Evolutionary conservation across 2,888 invertebrate species (phyloP), one percentile per base, ranked within the genome.

Genomic region (Morpho helenor): DNA sequence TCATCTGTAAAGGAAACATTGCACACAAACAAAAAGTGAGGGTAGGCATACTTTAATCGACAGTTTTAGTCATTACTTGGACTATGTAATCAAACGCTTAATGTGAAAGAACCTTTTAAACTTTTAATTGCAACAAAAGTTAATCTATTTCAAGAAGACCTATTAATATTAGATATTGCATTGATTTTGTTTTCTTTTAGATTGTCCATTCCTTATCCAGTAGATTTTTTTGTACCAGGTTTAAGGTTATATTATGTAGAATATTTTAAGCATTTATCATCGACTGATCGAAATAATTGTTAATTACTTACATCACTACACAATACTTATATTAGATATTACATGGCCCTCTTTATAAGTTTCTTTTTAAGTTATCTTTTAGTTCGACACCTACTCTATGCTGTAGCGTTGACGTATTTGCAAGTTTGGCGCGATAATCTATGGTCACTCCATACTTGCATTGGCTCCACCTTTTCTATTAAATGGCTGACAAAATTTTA

Each of bases 151-250:
- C 51, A 64, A 70, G 70, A 70, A 65, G 68, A 69, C 69, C 72
- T 71, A 72, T 60, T 59, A 63, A 64, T 57, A 60, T 67, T 70
- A 73, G 71, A 68, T 71, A 73, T 65, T 71, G 75, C 75, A 74
- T 75, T 64, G 66, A 67, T 66, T 62, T 72, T 44, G 55, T 59
- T 61, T 42, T 56, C 59, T 67, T 74, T 76, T 77, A 74, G 72
- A 79, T 73, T 79, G 76, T 84, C 80, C 84, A 87, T 87, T 87
- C 84, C 84, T 85, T 84, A 80, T 76, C 80, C 73, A 74, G 77
- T 85, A 85, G 81, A 64, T 63, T 79, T 75, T 77, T 73, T 71
- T 69, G 70, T 72, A 75, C 5, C 71, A 75, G 69, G 73, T 70
- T 77, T 77, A 73, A 66, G 77, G 73, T 72, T 55, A 75, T 78